Evolutionary conservation across 1,140 invertebrate genomes (phyloP).

Genomic region (Bombus picipes): DNA sequence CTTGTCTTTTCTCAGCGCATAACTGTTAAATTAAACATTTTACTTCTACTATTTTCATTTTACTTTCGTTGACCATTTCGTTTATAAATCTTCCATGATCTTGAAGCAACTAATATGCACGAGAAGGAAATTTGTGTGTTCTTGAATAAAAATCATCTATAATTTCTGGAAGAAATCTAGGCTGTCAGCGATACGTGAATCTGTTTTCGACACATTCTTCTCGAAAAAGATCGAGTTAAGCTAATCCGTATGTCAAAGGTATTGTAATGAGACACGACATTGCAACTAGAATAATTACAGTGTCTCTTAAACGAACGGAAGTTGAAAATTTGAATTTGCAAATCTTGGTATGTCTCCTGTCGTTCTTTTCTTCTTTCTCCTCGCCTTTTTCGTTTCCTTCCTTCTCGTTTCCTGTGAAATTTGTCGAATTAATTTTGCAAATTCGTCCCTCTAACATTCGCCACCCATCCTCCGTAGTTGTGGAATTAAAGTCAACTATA

Average conservation of each 20-base stretch:
- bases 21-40: neutral
- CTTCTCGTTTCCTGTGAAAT: constrained; percentile 24
- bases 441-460: constrained; percentile 9
- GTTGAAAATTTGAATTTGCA: constrained; percentile 44
- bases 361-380: neutral
- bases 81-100: neutral
- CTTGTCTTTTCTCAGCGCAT: too few relatives aligned
- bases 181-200: neutral
- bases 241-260: neutral
- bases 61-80: neutral
- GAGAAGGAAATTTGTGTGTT: neutral
- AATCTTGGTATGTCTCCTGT: neutral
- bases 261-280: constrained; percentile 37
- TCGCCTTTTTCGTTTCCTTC: neutral
- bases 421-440: constrained; percentile 46
- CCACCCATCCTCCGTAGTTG: neutral
- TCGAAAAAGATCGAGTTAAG: constrained; percentile 23
- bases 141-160: neutral
- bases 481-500: constrained; percentile 11
- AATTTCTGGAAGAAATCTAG: constrained; percentile 2
- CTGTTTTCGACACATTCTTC: neutral
- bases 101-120: neutral
- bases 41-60: neutral
- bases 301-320: neutral
- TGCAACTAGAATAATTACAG: constrained; percentile 42